These are phyloP conservation scores for Stegana nigrithorax DNA, from an alignment of 2,888 invertebrate species.

Conservation along the genomic window DNA sequence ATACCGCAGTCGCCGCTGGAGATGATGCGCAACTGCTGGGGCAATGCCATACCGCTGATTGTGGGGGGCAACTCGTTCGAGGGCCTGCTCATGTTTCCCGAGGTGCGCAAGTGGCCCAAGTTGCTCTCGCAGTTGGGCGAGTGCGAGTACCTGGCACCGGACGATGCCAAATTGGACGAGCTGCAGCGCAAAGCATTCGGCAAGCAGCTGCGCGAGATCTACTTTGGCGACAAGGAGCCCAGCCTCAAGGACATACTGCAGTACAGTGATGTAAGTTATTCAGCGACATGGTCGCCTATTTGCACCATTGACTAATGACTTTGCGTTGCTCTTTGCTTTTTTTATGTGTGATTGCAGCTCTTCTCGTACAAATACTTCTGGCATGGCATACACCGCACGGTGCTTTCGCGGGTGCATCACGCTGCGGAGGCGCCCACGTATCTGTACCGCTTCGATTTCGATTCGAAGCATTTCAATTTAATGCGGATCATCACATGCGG, in stretches of 20 bases:
- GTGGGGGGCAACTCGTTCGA: constrained; percentile 67
- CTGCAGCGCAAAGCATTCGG: constrained; percentile 63
- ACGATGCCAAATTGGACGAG: constrained; percentile 52
- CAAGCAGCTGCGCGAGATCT: constrained; percentile 65
- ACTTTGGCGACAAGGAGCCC: constrained; percentile 68
- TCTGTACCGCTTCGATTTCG: constrained; percentile 67
- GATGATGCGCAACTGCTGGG: constrained; percentile 66
- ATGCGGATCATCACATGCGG: constrained; percentile 66
- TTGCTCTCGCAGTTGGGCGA: constrained; percentile 54
- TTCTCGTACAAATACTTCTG: constrained; percentile 67
- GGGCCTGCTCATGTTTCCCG: constrained; percentile 63
- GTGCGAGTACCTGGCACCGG: constrained; percentile 63
- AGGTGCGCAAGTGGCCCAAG: constrained; percentile 61
- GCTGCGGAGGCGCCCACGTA: constrained; percentile 62
- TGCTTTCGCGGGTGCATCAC: constrained; percentile 57
- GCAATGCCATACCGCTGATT: constrained; percentile 64
- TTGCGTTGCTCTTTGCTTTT: background rate
- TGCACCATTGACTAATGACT: background rate
- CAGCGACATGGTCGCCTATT: background rate
- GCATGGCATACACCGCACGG: constrained; percentile 66
- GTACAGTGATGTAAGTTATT: constrained; percentile 63
- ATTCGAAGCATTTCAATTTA: constrained; percentile 66
- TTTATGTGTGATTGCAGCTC: no score
- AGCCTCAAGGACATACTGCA: constrained; percentile 63
- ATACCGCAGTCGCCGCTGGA: constrained; percentile 60